Percentiles rank a stretch among this genome's conserved stretches.
These are phyloP conservation scores for Onychomys torridus DNA, from an alignment of 2,797 vertebrate species.

Conservation along the genomic window DNA sequence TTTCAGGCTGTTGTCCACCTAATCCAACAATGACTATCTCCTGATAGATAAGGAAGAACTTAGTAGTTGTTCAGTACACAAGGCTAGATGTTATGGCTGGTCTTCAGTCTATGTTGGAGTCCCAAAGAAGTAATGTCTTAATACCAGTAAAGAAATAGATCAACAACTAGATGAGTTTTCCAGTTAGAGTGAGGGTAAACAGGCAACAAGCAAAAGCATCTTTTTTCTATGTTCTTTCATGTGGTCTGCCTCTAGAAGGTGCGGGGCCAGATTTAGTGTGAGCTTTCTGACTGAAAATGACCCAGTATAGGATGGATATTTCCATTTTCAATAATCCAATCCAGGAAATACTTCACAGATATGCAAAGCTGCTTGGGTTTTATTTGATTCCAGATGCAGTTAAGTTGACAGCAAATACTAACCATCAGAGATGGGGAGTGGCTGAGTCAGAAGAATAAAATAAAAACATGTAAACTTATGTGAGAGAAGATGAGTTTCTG, in stretches of 20 bases:
- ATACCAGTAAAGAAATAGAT: no score
- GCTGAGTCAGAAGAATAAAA: not conserved
- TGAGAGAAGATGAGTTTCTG: not conserved
- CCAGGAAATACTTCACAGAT: not conserved
- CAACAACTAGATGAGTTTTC: not conserved
- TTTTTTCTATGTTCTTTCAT: not conserved
- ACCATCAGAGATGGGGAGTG: not conserved
- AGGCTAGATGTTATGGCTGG: not conserved
- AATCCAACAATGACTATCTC: not conserved
- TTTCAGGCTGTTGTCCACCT: not conserved
- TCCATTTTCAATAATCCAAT: not conserved
- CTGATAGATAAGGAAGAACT: not conserved
- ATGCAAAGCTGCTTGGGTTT: not conserved
- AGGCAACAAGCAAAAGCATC: not conserved
- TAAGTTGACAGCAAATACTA: not conserved
- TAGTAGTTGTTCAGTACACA: not conserved
- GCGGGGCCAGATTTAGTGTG: not conserved
- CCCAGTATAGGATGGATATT: not conserved
- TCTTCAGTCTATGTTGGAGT: not conserved
- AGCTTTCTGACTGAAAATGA: not conserved
- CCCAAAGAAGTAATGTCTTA: not conserved
- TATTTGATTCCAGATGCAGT: not conserved
- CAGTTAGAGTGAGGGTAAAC: not conserved
- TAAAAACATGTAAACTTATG: not conserved
- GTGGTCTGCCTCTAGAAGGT: not conserved